These are phyloP conservation scores for Plecturocebus donacophilus DNA, from an alignment of 2,113 vertebrate genomes.

Conservation along the genomic window DNA sequence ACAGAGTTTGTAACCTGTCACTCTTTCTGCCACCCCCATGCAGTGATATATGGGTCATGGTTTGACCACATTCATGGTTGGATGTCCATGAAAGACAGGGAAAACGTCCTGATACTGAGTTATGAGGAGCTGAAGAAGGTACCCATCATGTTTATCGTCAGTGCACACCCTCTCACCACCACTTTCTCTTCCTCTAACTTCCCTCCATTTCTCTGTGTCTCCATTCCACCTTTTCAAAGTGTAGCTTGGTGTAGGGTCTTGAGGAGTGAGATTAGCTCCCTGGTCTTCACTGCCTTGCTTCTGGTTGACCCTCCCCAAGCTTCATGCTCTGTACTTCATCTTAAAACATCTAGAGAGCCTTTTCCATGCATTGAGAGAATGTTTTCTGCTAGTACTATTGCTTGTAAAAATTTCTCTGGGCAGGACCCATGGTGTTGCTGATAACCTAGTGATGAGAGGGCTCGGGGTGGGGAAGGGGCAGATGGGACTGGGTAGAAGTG, in stretches of 20 bases:
- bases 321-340: neutral
- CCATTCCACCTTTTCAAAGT: neutral
- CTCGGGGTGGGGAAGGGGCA: neutral
- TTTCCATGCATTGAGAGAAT: too few species aligned
- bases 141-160: neutral
- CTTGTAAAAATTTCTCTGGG: neutral
- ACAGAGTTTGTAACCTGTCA: too few species aligned
- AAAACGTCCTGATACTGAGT: neutral
- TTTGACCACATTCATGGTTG: neutral
- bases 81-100: neutral
- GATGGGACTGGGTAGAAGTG: neutral
- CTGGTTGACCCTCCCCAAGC: too few species aligned
- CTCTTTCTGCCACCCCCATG: neutral
- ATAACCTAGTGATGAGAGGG: neutral
- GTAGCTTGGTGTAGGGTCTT: neutral
- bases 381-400: neutral
- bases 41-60: neutral
- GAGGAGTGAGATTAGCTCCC: neutral
- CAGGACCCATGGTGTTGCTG: neutral
- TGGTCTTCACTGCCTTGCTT: neutral
- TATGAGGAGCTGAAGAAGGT: slow-evolving; percentile 27
- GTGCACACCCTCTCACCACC: accelerated
- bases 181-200: accelerated
- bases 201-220: neutral
- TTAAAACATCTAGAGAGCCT: neutral